phyloP scores from a whole-genome alignment of 1,140 invertebrate genomes.

The Cheumatopsyche charites region DNA sequence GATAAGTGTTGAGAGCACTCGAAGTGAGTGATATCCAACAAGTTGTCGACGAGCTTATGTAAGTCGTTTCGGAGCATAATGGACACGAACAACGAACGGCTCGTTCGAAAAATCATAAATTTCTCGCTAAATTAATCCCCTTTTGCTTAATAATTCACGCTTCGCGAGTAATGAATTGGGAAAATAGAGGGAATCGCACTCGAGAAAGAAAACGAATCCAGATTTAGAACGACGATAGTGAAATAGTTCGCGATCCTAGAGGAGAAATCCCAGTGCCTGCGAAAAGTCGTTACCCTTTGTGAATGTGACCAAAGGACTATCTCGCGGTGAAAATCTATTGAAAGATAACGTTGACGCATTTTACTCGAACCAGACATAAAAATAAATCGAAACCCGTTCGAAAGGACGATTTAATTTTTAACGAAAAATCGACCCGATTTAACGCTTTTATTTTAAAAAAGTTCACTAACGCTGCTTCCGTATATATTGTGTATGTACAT shows the following conservation, averaged over 20 bases:
- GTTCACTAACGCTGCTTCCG: neutral
- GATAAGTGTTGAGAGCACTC: constrained; percentile 20
- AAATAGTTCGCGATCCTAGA: constrained; percentile 7
- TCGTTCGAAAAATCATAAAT: neutral
- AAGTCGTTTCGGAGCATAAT: neutral
- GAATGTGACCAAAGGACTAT: constrained; percentile 10
- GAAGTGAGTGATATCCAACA: constrained; percentile 14
- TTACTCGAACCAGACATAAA: neutral
- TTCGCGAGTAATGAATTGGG: too few relatives aligned
- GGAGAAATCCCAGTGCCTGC: neutral
- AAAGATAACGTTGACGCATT: constrained; percentile 11
- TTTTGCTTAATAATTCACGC: too few relatives aligned
- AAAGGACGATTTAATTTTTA: neutral
- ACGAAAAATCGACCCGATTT: neutral
- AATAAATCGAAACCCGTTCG: neutral
- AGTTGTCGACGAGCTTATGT: constrained; percentile 8
- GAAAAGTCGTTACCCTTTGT: constrained; percentile 14
- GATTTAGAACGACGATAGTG: constrained; percentile 13
- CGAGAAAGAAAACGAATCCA: neutral
- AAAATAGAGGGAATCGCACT: too few relatives aligned
- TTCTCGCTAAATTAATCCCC: too few relatives aligned
- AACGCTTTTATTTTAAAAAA: too few relatives aligned
- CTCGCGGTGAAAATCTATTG: constrained; percentile 11
- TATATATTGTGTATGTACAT: too few relatives aligned
- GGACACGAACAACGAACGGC: neutral